phyloP scores from a whole-genome alignment of 53 echinoderm and acorn worm genomes.

The Zoroaster sp. region DNA sequence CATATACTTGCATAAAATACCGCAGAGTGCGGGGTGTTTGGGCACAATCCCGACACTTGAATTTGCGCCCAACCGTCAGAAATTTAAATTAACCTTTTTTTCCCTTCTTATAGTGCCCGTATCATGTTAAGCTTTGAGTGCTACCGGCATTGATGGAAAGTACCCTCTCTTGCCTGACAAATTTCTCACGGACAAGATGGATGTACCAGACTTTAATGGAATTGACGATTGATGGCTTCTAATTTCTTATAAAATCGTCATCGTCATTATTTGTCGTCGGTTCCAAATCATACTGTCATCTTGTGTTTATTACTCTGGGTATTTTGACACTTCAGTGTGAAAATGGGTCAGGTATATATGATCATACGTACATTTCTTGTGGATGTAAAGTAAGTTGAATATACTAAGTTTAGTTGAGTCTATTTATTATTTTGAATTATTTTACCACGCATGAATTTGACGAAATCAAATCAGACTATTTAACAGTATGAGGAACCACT shows the following conservation, averaged over 20 bases:
- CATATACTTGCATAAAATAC: not conserved
- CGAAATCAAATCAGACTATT: not conserved
- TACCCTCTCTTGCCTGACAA: not conserved
- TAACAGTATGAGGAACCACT: not conserved
- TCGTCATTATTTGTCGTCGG: not conserved
- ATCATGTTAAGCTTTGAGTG: constrained; percentile 14
- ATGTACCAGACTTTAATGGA: not conserved
- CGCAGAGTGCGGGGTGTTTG: not conserved
- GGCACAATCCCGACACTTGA: not conserved
- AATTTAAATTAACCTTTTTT: constrained; percentile 5
- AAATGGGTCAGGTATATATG: not conserved
- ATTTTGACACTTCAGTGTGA: not conserved
- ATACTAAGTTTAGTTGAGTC: too few species aligned
- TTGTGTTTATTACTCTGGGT: not conserved
- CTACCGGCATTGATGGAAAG: constrained; percentile 3
- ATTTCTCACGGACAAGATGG: not conserved
- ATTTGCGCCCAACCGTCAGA: not conserved
- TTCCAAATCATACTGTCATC: not conserved
- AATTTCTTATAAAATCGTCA: not conserved
- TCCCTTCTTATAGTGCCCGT: not conserved
- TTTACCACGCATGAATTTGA: not conserved
- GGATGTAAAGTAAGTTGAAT: not conserved
- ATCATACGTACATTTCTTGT: not conserved
- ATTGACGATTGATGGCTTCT: not conserved
- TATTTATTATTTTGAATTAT: too few species aligned